Percentiles rank a stretch among this genome's conserved stretches.
Evolutionary conservation across 2,797 vertebrate genomes (phyloP).

Genomic region (Calcarius lapponicus): DNA sequence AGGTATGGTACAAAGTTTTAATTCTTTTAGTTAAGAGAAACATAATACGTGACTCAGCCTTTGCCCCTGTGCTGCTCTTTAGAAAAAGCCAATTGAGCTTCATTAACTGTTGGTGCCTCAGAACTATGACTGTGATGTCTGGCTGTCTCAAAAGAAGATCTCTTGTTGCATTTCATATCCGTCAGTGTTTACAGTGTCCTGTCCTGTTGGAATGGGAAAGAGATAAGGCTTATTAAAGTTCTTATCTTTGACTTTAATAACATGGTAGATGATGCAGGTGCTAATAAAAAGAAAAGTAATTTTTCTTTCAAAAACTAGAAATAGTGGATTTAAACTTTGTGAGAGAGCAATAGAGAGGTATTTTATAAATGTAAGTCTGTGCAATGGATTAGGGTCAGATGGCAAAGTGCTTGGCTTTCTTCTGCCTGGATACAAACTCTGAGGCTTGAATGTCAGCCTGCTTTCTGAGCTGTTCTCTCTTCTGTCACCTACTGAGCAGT

Average conservation of each 20-base stretch:
- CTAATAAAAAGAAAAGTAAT: slow-evolving; percentile 67
- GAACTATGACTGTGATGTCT: slow-evolving; percentile 19
- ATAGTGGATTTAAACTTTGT: slow-evolving; percentile 51
- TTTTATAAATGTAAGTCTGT: neutral
- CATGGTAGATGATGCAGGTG: slow-evolving; percentile 67
- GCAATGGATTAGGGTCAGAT: neutral
- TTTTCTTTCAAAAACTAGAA: slow-evolving; percentile 68
- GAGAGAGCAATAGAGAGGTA: neutral
- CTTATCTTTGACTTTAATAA: slow-evolving; percentile 85
- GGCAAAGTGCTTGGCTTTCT: neutral
- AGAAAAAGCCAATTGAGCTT: slow-evolving; percentile 30
- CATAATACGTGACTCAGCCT: slow-evolving; percentile 8
- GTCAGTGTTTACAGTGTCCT: slow-evolving; percentile 65
- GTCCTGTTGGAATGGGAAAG: slow-evolving; percentile 63
- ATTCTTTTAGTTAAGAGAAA: neutral
- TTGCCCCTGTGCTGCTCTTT: slow-evolving; percentile 5
- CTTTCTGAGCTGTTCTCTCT: neutral
- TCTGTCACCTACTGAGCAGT: neutral
- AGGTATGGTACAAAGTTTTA: neutral
- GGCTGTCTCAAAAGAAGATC: slow-evolving; percentile 70
- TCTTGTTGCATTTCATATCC: slow-evolving; percentile 78
- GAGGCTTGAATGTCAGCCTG: neutral
- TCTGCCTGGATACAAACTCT: neutral
- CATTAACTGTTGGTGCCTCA: slow-evolving; percentile 51
- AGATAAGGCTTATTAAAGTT: slow-evolving; percentile 93